Evolutionary conservation across 2,113 vertebrate species (phyloP).

Genomic region (Setophaga coronata): DNA sequence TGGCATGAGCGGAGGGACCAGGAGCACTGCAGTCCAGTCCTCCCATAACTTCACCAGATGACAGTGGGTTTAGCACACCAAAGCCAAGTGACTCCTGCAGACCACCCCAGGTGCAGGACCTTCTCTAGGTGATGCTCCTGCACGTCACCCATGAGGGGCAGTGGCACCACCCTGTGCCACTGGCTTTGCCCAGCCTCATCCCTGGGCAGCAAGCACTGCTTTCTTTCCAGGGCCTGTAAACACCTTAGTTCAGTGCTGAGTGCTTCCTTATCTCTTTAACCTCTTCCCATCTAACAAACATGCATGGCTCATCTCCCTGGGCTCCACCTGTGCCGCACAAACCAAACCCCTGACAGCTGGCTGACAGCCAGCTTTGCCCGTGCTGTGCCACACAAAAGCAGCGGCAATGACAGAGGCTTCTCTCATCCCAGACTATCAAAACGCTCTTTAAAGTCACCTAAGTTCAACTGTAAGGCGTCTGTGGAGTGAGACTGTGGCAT

Average conservation of each 20-base stretch:
- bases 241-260: background rate
- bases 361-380: background rate
- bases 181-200: background rate
- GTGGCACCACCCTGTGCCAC: background rate
- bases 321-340: background rate
- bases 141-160: rapidly evolving
- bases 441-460: background rate
- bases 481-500: background rate
- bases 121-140: background rate
- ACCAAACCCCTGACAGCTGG: background rate
- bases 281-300: background rate
- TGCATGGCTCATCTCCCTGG: background rate
- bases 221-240: background rate
- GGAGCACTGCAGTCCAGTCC: background rate
- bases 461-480: background rate
- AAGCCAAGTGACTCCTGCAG: background rate
- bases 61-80: background rate
- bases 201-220: background rate
- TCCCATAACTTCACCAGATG: background rate
- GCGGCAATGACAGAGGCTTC: background rate
- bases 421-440: background rate
- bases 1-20: background rate
- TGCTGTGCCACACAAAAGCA: background rate
- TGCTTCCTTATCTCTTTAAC: background rate
- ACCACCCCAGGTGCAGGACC: background rate